Evolutionary conservation across 2,888 invertebrate genomes (phyloP).

Genomic region (Drosophila ezoana): DNA sequence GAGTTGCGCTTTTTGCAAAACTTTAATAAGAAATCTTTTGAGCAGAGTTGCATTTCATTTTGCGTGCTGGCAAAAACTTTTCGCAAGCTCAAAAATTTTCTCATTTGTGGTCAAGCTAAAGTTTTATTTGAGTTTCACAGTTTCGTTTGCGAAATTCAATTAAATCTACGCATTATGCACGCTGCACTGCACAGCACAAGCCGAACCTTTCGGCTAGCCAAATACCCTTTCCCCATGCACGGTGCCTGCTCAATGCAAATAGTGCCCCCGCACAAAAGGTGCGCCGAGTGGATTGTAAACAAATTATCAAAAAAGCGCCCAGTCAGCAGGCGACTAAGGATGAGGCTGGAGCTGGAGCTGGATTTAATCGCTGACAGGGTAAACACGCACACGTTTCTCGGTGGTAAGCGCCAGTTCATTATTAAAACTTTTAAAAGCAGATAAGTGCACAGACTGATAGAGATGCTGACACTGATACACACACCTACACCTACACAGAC

Average conservation of each 20-base stretch:
- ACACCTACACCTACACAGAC: slow-evolving; percentile 50
- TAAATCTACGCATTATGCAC: slow-evolving; percentile 59
- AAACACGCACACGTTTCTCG: slow-evolving; percentile 59
- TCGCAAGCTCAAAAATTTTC: slow-evolving; percentile 43
- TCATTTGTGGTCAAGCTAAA: slow-evolving; percentile 65
- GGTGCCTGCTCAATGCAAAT: slow-evolving; percentile 25
- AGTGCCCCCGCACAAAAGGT: slow-evolving; percentile 49
- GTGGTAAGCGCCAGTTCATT: slow-evolving; percentile 77
- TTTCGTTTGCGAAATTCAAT: slow-evolving; percentile 66
- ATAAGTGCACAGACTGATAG: slow-evolving; percentile 80
- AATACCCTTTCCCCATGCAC: not conserved
- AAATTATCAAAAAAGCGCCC: slow-evolving; percentile 81
- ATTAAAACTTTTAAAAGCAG: slow-evolving; percentile 80
- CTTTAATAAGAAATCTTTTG: slow-evolving; percentile 50
- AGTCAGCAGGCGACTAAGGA: slow-evolving; percentile 43
- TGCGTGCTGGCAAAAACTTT: slow-evolving; percentile 32
- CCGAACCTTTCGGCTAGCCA: slow-evolving; percentile 18
- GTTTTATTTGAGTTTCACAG: slow-evolving; percentile 63
- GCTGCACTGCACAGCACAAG: slow-evolving; percentile 45
- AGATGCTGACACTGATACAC: slow-evolving; percentile 76
- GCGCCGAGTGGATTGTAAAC: slow-evolving; percentile 62
- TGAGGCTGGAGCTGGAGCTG: not conserved
- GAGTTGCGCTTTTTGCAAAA: slow-evolving; percentile 39
- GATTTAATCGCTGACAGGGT: slow-evolving; percentile 40
- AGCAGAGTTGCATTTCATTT: slow-evolving; percentile 33